Evolutionary conservation across 2,113 vertebrate genomes (phyloP), one percentile per base, ranked within the genome.

Genomic region (Catagonus wagneri): DNA sequence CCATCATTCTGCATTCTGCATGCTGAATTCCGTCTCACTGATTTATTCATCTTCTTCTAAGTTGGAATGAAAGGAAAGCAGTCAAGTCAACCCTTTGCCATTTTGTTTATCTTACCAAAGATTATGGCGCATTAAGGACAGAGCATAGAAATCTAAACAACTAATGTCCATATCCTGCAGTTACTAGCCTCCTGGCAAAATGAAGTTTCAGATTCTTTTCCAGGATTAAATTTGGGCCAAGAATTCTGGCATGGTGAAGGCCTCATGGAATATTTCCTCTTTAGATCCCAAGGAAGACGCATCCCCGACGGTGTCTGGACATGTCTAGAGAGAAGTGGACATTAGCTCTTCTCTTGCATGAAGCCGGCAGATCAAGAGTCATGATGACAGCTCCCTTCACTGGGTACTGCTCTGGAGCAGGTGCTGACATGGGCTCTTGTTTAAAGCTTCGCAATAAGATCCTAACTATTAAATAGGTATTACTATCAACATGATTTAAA

Each of bases 121-220:
- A 89, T 83, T 66, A 36, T 72, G 29, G 13, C 56, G 2, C 8
- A 63, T 60, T 83, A 78, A 75, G 23, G 61, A 88, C 76, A 69
- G 20, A 50, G 92, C 11, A 52, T 60, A 14, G 19, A 93, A 75
- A 32, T 54, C 61, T 81, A 79, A 0, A 87, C 8, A 76, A 60
- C 34, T 80, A 79, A 88, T 23, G 22, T 14, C 81, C n/a, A 25
- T 56, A 71, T n/a, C 39, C 29, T 92, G 14, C 16, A 84, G 17
- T 80, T 79, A 58, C 19, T 75, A 20, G 58, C 22, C 50, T 60
- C 14, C 56, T 81, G 61, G 36, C n/a, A 86, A 91, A 87, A 91
- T 87, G 34, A 94, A 94, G 84, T 75, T 94, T 90, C 68, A 29
- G 39, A 80, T 83, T 94, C 63, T n/a, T 60, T 94, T 90, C 22